Evolutionary conservation across 2,888 invertebrate species (phyloP), one percentile per base, ranked within the genome.

Genomic region (Rhingia rostrata): DNA sequence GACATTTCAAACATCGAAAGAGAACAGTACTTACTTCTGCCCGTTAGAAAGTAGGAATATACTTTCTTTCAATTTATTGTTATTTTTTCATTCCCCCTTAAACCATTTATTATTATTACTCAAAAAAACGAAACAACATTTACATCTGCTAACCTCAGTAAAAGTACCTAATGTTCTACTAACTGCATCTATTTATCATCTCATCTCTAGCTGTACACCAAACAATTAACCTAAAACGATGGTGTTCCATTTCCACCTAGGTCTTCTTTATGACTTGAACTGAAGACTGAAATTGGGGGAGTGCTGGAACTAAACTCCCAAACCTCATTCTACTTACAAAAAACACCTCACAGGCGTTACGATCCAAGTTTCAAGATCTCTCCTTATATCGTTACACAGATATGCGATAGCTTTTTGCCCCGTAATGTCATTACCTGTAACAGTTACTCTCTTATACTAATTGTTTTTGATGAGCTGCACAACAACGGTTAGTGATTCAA

Each of bases 391-490:
- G 10, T 60, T 45, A 10, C 51, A 10, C 22, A 60, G 53, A 67
- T 67, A 63, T 32, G 39, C 73, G 51, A 32, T 45, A 45, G 10
- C 53, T 66, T 60, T 60, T 3, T 51, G 43, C 60, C 45, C 67
- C 58, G 60, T 60, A 75, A 67, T 67, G 67, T 60, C 53, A 75
- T 75, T 75, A 60, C 32, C 32, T 41, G 45, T 45, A 61, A 77
- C 77, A 54, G 67, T 69, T 77, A 61, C 12, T 9, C 67, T 69
- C 37, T n/a, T 39, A 6, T 30, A 61, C 67, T 77, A 77, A 77
- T 77, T 61, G 77, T 67, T 74, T 77, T 43, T 61, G 66, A 37
- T 53, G 43, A 53, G 39, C 67, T n/a, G 53, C 45, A 39, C 41
- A 6, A 12, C 63, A 61, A 77, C 67, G 61, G 77, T 61, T 77